Conservation (phyloP, 2,113 vertebrate genomes). For the Elanus axillaris region DNA sequence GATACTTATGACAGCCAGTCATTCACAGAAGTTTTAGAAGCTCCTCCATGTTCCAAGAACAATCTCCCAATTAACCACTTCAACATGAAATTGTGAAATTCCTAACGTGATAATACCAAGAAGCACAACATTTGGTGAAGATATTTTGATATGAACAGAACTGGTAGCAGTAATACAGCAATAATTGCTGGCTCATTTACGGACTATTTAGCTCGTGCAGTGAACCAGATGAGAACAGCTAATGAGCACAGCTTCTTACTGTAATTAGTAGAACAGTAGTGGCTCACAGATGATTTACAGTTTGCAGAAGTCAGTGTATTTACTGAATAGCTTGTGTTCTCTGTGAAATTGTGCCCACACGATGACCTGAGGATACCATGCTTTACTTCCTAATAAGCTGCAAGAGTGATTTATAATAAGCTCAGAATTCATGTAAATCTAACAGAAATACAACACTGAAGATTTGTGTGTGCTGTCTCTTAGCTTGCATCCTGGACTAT, state of each 20-base stretch:
- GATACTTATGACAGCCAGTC: conserved; percentile 57
- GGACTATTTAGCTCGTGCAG: conserved; percentile 92
- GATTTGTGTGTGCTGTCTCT: not conserved
- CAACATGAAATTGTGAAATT: conserved; percentile 80
- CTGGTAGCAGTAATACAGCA: conserved; percentile 84
- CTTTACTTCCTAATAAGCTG: conserved; percentile 57
- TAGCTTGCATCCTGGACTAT: not conserved
- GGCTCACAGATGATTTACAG: conserved; percentile 87
- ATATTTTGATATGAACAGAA: conserved; percentile 82
- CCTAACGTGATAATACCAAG: conserved; percentile 83
- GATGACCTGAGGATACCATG: conserved; percentile 62
- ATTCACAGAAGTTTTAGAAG: conserved; percentile 62
- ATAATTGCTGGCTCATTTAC: conserved; percentile 93
- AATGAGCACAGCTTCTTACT: conserved; percentile 94
- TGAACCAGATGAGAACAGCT: conserved; percentile 91
- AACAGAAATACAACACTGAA: not conserved
- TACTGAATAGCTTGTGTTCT: conserved; percentile 71
- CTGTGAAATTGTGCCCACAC: conserved; percentile 59
- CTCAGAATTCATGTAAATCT: not conserved
- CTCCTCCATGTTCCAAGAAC: conserved; percentile 66
- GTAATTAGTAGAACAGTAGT: conserved; percentile 90
- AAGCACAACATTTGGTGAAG: conserved; percentile 84
- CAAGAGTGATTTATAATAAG: conserved; percentile 40
- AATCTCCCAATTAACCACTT: conserved; percentile 83
- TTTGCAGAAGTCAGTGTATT: conserved; percentile 79